phyloP scores from a whole-genome alignment of 2,888 invertebrate species.

The Gnatocerus cornutus region DNA sequence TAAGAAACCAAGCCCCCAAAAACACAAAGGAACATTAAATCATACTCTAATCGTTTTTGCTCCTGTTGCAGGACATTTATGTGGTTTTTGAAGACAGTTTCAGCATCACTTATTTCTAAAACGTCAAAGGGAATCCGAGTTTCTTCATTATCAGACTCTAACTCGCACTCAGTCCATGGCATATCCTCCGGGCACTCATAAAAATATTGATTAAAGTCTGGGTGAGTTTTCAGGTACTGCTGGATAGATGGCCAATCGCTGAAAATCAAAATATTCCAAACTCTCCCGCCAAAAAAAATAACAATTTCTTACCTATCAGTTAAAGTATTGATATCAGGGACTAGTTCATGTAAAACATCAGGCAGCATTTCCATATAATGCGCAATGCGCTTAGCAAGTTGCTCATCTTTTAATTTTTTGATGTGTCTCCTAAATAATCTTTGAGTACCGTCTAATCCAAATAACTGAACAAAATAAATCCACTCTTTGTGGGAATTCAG shows the following conservation, averaged over 20 bases:
- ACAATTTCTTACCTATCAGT: conserved; percentile 73
- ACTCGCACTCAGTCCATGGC: conserved; percentile 85
- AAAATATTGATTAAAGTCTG: conserved; percentile 95
- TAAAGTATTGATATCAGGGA: conserved; percentile 83
- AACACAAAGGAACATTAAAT: conserved; percentile 56
- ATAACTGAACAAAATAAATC: conserved; percentile 90
- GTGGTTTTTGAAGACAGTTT: conserved; percentile 92
- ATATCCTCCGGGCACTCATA: conserved; percentile 86
- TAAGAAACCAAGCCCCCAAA: conserved; percentile 39
- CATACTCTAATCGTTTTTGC: conserved; percentile 91
- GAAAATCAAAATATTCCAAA: conserved; percentile 58
- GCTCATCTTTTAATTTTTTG: conserved; percentile 87
- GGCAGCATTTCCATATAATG: conserved; percentile 86
- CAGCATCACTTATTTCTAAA: conserved; percentile 92
- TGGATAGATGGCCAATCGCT: conserved; percentile 94
- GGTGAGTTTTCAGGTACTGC: conserved; percentile 89
- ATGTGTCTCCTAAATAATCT: conserved; percentile 85
- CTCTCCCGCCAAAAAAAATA: background rate
- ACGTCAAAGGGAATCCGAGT: conserved; percentile 94
- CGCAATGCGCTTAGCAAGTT: conserved; percentile 83
- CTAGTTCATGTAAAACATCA: conserved; percentile 83
- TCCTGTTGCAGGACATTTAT: conserved; percentile 93
- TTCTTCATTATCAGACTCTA: conserved; percentile 78
- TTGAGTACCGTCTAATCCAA: conserved; percentile 77
- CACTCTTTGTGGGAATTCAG: conserved; percentile 91